Conservation (phyloP, 1,140 invertebrate genomes). For the Hypothenemus hampei region DNA sequence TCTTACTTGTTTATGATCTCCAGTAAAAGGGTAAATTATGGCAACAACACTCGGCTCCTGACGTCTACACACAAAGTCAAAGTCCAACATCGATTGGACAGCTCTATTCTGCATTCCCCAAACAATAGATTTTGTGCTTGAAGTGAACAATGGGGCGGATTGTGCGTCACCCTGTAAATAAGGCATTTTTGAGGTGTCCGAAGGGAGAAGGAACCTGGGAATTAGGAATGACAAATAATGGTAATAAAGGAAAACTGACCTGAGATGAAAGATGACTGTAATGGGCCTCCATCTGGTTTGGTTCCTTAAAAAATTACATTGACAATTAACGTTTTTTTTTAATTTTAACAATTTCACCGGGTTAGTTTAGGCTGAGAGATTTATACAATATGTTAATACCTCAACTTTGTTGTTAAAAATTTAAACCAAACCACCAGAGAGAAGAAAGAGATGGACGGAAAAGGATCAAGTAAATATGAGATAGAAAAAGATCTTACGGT, state of each 20-base stretch:
- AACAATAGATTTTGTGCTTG: conserved; percentile 88
- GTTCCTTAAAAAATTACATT: conserved; percentile 27
- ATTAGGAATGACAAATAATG: neutral
- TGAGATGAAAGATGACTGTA: conserved; percentile 17
- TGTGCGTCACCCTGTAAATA: conserved; percentile 21
- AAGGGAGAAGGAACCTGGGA: neutral
- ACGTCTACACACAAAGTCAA: conserved; percentile 96
- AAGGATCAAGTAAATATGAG: neutral
- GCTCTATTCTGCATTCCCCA: conserved; percentile 99
- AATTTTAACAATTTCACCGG: too few species aligned
- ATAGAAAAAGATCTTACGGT: conserved; percentile 12
- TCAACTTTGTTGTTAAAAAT: too few species aligned
- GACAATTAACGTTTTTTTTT: too few species aligned
- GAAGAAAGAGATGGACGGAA: neutral
- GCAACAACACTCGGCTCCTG: conserved; percentile 85
- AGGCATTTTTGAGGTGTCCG: too few species aligned
- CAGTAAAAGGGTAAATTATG: conserved; percentile 97
- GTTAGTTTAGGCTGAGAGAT: too few species aligned
- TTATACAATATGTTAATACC: too few species aligned
- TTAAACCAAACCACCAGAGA: conserved; percentile 29
- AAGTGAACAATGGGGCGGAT: conserved; percentile 64
- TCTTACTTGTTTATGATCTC: conserved; percentile 86
- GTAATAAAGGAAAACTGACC: conserved; percentile 20
- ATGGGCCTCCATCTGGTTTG: conserved; percentile 26
- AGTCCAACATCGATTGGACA: conserved; percentile 98